Evolutionary conservation across 2,113 vertebrate species (phyloP).

Genomic region (Xyrauchen texanus): DNA sequence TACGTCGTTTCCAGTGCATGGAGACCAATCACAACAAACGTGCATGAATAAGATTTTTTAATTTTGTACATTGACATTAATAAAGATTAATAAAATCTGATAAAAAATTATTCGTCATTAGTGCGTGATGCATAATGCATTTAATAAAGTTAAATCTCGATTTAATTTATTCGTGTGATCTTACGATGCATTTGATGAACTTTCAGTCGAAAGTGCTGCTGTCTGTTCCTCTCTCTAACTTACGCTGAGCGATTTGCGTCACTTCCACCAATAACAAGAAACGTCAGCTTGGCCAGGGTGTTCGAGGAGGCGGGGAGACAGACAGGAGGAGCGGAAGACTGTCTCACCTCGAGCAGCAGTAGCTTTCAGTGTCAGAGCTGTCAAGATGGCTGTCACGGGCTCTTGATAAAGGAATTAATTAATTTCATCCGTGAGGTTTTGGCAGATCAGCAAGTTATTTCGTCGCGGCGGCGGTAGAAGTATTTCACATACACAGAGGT

Average conservation of each 20-base stretch:
- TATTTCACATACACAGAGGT: constrained; percentile 69
- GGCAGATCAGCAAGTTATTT: constrained; percentile 51
- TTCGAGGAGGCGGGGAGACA: not conserved
- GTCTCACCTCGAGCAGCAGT: constrained; percentile 12
- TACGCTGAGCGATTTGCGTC: constrained; percentile 37
- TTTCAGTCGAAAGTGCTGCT: constrained; percentile 11
- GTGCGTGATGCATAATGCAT: no score
- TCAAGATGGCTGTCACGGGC: constrained; percentile 45
- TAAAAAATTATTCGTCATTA: no score
- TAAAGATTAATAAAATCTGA: no score
- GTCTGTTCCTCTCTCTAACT: not conserved
- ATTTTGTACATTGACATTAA: no score
- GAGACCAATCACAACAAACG: no score
- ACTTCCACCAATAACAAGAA: constrained; percentile 61
- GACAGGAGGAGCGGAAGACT: not conserved
- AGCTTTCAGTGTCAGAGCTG: constrained; percentile 7
- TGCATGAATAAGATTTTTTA: no score
- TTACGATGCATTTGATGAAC: no score
- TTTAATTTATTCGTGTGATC: no score
- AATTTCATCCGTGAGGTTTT: constrained; percentile 48
- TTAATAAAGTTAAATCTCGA: no score
- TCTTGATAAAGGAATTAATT: constrained; percentile 23
- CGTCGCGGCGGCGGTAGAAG: constrained; percentile 67
- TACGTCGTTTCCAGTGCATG: no score
- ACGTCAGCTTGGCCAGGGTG: constrained; percentile 58